These are phyloP conservation scores for Selenia dentaria DNA, from an alignment of 2,888 invertebrate genomes.

Conservation along the genomic window DNA sequence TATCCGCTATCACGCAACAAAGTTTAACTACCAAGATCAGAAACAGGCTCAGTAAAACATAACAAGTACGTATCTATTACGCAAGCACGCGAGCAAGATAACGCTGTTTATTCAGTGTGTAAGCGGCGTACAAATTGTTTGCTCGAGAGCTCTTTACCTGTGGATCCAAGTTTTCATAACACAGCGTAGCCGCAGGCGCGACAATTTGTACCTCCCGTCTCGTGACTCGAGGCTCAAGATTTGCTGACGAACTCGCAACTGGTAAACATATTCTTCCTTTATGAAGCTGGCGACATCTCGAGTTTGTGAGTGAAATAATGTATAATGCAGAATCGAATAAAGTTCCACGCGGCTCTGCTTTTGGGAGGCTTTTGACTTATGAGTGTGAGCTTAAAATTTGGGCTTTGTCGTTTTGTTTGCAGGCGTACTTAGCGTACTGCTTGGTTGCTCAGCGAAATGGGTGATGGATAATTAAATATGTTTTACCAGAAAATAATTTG, in stretches of 20 bases:
- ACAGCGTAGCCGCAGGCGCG: constrained; percentile 66
- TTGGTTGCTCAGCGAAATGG: not conserved
- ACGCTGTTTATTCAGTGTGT: constrained; percentile 74
- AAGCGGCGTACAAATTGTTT: constrained; percentile 80
- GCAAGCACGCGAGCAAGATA: constrained; percentile 53
- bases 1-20: constrained; percentile 23
- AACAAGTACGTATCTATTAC: constrained; percentile 55
- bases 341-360: constrained; percentile 14
- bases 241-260: constrained; percentile 63
- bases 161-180: constrained; percentile 73
- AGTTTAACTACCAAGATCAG: constrained; percentile 39
- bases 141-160: constrained; percentile 70
- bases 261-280: constrained; percentile 66
- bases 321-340: constrained; percentile 23
- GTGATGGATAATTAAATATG: too few species aligned
- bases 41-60: constrained; percentile 48
- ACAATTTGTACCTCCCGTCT: constrained; percentile 69
- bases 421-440: not conserved
- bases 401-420: constrained; percentile 8
- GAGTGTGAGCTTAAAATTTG: constrained; percentile 16
- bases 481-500: too few species aligned
- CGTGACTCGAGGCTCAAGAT: constrained; percentile 58
- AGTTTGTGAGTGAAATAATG: constrained; percentile 27
- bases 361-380: constrained; percentile 20
- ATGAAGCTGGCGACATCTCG: constrained; percentile 41